Base-by-base conservation (phyloP, 2,797 vertebrate species). In the Pangasius sanitwongsei region DNA sequence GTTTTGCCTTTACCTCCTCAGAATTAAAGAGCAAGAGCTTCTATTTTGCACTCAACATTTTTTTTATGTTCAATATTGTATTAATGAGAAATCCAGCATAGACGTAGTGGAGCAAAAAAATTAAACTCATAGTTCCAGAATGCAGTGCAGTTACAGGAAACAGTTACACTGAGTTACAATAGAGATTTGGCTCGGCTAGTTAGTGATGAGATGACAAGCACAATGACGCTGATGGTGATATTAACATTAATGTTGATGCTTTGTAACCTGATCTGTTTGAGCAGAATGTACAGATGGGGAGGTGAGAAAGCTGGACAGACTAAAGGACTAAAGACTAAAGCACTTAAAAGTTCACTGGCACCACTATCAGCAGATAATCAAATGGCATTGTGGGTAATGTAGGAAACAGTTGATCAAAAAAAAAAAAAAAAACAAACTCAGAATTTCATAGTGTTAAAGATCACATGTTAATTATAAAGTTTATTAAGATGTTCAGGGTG, bases 291-390 rank as follows among this genome's bases (percentile, higher is more conserved):
- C 67, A 18, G 67, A 69, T 7, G 67, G 15, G n/a, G 23, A 72
- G 6, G 18, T 28, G 70, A 23, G 70, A 44, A 3, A 41, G 18
- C 37, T 25, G 8, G 70, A 74, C 70, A 74, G 37, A 48, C 75
- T 78, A 18, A 53, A 9, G 15, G 44, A 25, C 20, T 12, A 74
- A 74, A 34, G 16, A 44, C 9, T 44, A 50, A 80, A 31, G 50
- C 77, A 55, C 31, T 81, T 57, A 81, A 80, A 80, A 9, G 53
- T 34, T 80, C 50, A 55, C 50, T 81, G 53, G 55, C 53, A 81
- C 53, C 4, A 20, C 15, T 48, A 4, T 50, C 5, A 18, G 15
- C 28, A 55, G 3, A 13, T n/a, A 50, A n/a, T 37, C 31, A 57
- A 18, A 53, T 78, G 48, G 37, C 48, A 78, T 53, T 78, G 75